Evolutionary conservation across 2,888 invertebrate genomes (phyloP), one percentile per base, ranked within the genome.

Genomic region (Athripsodes cinereus): DNA sequence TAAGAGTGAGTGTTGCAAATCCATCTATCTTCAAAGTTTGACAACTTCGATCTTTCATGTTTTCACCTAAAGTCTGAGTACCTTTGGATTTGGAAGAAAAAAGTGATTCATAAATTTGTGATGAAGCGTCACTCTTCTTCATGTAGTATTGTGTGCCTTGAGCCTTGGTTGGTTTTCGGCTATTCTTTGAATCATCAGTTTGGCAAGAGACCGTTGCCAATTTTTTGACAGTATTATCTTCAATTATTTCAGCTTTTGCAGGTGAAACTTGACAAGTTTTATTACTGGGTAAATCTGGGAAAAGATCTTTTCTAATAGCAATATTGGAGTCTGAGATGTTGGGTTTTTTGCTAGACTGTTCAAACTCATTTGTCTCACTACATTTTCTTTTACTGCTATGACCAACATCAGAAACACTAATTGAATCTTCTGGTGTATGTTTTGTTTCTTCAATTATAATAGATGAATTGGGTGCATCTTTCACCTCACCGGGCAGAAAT

Each of bases 41-140:
- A 55, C 55, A 51, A 47, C 49, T 49, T 16, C 47, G 31, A 16
- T 60, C 57, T 59, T 52, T 56, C 18, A 49, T 22, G 53, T 50
- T 54, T 1, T 18, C 35, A 21, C 49, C 58, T 2, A 20, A 13
- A 20, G 40, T 53, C 40, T 63, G 62, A 2, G 47, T 50, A 2
- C 62, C 62, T 59, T 61, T 63, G 18, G 58, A 60, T 59, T 57
- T 63, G 13, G 60, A 63, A 50, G 22, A 51, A 48, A 63, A 60
- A 16, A 63, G 52, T 10, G 62, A 63, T 55, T 53, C 62, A 20
- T 63, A 60, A 2, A 63, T 57, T 59, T 63, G 62, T 35, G 62
- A 49, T n/a, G 62, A 63, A 18, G 61, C 44, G 22, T 61, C 52
- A 26, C 34, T 21, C 49, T 55, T 62, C 58, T 58, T 58, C 16